Conservation (phyloP, 2,797 vertebrate species). For the Sciaenops ocellatus region DNA sequence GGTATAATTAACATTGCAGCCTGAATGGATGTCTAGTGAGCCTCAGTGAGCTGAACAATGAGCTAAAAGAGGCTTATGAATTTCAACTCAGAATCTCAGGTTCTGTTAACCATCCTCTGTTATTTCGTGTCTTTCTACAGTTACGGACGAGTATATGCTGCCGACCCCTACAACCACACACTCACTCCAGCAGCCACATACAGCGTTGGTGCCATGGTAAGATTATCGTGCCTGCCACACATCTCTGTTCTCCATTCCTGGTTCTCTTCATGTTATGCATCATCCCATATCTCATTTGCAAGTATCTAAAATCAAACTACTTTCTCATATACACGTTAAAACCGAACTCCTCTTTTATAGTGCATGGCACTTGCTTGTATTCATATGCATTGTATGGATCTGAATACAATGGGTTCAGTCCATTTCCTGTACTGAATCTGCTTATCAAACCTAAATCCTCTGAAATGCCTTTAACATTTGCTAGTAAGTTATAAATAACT, state of each 20-base stretch:
- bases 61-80: neutral
- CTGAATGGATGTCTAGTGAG: neutral
- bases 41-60: neutral
- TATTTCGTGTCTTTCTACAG: slow-evolving; percentile 81
- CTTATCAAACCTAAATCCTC: too few species aligned
- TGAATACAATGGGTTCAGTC: too few species aligned
- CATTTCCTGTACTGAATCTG: too few species aligned
- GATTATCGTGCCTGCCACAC: slow-evolving; percentile 58
- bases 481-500: too few species aligned
- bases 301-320: neutral
- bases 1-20: neutral
- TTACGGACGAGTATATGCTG: slow-evolving; percentile 99
- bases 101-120: slow-evolving; percentile 11
- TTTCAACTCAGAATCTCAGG: neutral
- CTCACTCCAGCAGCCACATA: slow-evolving; percentile 99
- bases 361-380: slow-evolving; percentile 4
- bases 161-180: slow-evolving; percentile 99
- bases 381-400: too few species aligned
- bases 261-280: slow-evolving; percentile 8
- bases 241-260: neutral
- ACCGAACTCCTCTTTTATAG: neutral
- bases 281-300: neutral
- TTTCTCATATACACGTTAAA: neutral
- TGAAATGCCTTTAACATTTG: too few species aligned
- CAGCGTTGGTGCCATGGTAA: slow-evolving; percentile 99